Conservation (phyloP, 2,113 vertebrate genomes). For the Thalassoma bifasciatum region DNA sequence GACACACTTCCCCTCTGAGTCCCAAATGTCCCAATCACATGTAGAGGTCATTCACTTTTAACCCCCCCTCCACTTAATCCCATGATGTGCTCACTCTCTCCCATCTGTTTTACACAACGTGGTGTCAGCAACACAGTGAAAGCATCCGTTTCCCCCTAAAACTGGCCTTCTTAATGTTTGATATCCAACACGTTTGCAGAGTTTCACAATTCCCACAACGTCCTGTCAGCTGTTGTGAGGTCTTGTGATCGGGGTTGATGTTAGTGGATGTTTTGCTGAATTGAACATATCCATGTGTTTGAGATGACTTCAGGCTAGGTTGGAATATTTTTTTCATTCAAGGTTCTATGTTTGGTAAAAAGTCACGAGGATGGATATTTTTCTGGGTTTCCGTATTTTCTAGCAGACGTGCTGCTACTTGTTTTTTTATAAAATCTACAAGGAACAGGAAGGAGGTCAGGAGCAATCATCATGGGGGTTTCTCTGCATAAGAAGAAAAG, state of each 20-base stretch:
- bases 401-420: slow-evolving; percentile 1
- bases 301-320: not conserved
- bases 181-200: not conserved
- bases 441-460: slow-evolving; percentile 21
- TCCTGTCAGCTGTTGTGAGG: slow-evolving; percentile 44
- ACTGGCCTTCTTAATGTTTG: not conserved
- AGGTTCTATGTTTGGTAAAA: not conserved
- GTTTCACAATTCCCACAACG: slow-evolving; percentile 26
- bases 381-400: slow-evolving; percentile 30
- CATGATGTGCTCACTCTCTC: slow-evolving; percentile 6
- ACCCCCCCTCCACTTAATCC: not conserved
- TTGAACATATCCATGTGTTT: not conserved
- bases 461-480: not conserved
- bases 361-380: slow-evolving; percentile 40
- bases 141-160: slow-evolving; percentile 25
- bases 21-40: slow-evolving; percentile 53
- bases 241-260: slow-evolving; percentile 40
- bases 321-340: slow-evolving; percentile 4
- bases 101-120: slow-evolving; percentile 22
- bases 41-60: slow-evolving; percentile 38
- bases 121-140: slow-evolving; percentile 11
- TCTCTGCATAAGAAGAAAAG: not conserved
- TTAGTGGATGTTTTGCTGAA: slow-evolving; percentile 22
- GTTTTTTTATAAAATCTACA: not conserved
- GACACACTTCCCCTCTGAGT: slow-evolving; percentile 52